Percentiles rank a stretch among this genome's conserved stretches.
Conservation (phyloP, 2,113 vertebrate species). For the Orientallactaga bullata region DNA sequence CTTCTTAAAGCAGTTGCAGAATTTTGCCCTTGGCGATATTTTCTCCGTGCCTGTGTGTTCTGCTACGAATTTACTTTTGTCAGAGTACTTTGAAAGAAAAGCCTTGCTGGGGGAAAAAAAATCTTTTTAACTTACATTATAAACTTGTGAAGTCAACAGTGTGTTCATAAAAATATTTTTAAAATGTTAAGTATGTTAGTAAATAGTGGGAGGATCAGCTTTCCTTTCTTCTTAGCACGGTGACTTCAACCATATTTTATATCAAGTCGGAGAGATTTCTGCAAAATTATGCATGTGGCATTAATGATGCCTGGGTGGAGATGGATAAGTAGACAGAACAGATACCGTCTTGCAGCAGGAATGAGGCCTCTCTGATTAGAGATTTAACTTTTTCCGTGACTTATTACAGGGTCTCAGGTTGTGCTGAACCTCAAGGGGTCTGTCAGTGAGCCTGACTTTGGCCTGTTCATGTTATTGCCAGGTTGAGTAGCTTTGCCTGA, state of each 20-base stretch:
- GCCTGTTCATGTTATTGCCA: conserved; percentile 81
- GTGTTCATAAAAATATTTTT: conserved; percentile 83
- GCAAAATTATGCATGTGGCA: conserved; percentile 58
- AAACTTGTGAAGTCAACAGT: conserved; percentile 82
- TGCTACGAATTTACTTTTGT: conserved; percentile 87
- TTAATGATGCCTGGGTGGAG: background rate
- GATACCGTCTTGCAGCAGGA: conserved; percentile 63
- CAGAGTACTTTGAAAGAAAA: conserved; percentile 84
- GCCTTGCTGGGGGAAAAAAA: conserved; percentile 49
- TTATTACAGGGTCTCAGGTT: conserved; percentile 64
- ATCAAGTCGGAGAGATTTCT: conserved; percentile 65
- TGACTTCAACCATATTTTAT: conserved; percentile 62
- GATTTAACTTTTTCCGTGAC: conserved; percentile 78
- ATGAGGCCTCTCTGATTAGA: conserved; percentile 79
- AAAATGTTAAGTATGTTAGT: conserved; percentile 83
- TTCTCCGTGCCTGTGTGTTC: conserved; percentile 85
- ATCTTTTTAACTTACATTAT: conserved; percentile 68
- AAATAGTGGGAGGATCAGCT: conserved; percentile 76
- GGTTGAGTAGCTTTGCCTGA: conserved; percentile 78
- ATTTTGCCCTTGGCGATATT: conserved; percentile 88
- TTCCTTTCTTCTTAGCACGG: conserved; percentile 47
- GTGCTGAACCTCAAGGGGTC: conserved; percentile 77
- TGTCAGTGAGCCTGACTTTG: conserved; percentile 75
- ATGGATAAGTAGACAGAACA: background rate
- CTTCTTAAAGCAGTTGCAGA: conserved; percentile 90